Evolutionary conservation across 2,797 vertebrate species (phyloP).

Genomic region (Phrynocephalus forsythii): DNA sequence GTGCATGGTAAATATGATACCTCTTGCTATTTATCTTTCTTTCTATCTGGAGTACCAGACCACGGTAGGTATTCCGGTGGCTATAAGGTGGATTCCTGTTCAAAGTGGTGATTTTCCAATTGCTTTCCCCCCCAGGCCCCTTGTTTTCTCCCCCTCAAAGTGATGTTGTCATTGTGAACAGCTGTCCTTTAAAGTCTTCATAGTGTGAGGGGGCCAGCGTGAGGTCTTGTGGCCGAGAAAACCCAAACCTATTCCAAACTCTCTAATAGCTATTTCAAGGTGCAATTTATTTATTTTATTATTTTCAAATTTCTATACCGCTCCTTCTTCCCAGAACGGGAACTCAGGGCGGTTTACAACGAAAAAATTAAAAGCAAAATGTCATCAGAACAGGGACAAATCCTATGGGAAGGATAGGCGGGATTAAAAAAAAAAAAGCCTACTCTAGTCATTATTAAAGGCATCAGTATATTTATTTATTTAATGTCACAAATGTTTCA

Average conservation of each 20-base stretch:
- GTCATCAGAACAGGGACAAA: too few relatives aligned
- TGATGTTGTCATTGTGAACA: background rate
- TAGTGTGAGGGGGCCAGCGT: background rate
- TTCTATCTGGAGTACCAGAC: background rate
- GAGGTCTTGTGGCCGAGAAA: background rate
- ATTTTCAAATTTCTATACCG: too few relatives aligned
- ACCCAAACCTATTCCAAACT: background rate
- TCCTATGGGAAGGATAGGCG: too few relatives aligned
- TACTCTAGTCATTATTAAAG: too few relatives aligned
- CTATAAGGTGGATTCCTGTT: background rate
- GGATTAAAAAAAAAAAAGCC: too few relatives aligned
- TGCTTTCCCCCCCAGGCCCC: background rate
- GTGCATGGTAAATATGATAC: slow-evolving; percentile 81
- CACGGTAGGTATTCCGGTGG: background rate
- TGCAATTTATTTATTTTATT: too few relatives aligned
- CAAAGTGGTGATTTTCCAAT: background rate
- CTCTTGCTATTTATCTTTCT: background rate
- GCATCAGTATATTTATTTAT: too few relatives aligned
- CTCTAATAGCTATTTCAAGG: background rate
- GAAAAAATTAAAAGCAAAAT: too few relatives aligned
- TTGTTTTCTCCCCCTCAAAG: background rate
- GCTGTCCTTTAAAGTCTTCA: background rate
- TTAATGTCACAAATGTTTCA: background rate
- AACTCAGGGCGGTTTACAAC: too few relatives aligned
- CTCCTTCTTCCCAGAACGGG: too few relatives aligned